Evolutionary conservation across 1,140 invertebrate species (phyloP).

Genomic region (Chironomus striatipennis): DNA sequence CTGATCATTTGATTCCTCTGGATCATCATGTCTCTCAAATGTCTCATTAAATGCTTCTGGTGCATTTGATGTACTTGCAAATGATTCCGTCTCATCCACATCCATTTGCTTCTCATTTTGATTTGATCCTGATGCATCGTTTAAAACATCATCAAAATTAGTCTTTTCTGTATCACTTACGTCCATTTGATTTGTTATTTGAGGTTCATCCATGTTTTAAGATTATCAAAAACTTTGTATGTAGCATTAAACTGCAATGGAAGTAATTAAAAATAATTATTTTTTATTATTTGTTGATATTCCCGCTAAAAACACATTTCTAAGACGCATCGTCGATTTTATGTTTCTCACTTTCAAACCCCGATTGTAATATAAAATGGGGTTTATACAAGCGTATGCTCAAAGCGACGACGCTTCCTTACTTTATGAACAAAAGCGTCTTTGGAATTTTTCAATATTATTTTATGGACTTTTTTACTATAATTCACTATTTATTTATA

Average conservation of each 20-base stretch:
- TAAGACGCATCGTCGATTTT: not conserved
- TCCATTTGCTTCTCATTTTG: not conserved
- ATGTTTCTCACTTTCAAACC: not conserved
- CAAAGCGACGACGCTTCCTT: not conserved
- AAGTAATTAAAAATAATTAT: not conserved
- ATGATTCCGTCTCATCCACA: not conserved
- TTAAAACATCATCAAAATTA: not conserved
- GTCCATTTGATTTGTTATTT: not conserved
- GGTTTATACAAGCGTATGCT: not conserved
- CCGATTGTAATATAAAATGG: not conserved
- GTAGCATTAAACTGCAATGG: not conserved
- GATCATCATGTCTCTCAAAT: not conserved
- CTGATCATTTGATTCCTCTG: not conserved
- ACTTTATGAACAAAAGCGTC: not conserved
- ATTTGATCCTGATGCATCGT: not conserved
- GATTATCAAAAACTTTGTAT: not conserved
- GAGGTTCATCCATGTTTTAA: not conserved
- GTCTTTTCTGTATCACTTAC: not conserved
- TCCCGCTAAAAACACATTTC: constrained; percentile 6
- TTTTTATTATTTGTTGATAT: not conserved
- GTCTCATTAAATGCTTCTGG: not conserved
- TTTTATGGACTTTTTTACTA: no score
- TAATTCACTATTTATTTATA: no score
- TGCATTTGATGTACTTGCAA: not conserved
- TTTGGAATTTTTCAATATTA: constrained; percentile 24